Percentiles rank a stretch among this genome's conserved stretches.
phyloP scores from a whole-genome alignment of 2,113 vertebrate species.

The Danio rerio region GRCz12tu NC_133199.1:17145501-17146000 shows the following conservation, averaged over 20 bases:
- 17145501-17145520: conserved; percentile 22
- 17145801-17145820: conserved; percentile 60
- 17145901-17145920: conserved; percentile 65
- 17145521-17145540: conserved; percentile 7
- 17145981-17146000: conserved; percentile 61
- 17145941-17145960: conserved; percentile 61
- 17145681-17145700: neutral
- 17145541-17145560: neutral
- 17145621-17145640: conserved; percentile 6
- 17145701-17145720: conserved; percentile 37
- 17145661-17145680: neutral
- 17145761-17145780: conserved; percentile 63
- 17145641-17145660: neutral
- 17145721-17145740: conserved; percentile 30
- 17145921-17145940: too few species aligned
- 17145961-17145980: conserved; percentile 72
- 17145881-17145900: conserved; percentile 51
- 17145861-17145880: conserved; percentile 60
- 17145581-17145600: conserved; percentile 29
- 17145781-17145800: conserved; percentile 56
- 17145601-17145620: conserved; percentile 14
- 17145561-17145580: conserved; percentile 17
- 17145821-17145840: conserved; percentile 60
- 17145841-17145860: conserved; percentile 58
- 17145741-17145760: conserved; percentile 55